These are phyloP conservation scores for Idaea aversata DNA, from an alignment of 2,888 invertebrate species.

Conservation along the genomic window DNA sequence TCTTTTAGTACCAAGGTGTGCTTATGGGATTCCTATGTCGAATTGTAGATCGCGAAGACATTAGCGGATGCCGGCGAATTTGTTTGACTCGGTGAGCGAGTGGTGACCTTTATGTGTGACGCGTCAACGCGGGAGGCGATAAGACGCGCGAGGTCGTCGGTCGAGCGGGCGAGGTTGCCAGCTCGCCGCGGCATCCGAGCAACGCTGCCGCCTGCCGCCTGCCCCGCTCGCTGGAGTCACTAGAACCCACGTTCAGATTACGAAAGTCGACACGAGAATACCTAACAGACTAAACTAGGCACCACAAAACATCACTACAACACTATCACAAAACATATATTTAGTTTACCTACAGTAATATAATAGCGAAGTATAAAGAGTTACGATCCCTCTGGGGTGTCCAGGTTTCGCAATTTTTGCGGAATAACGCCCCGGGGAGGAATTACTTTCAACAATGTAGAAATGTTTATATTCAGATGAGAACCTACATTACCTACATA, in stretches of 20 bases:
- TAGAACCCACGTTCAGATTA: conserved; percentile 58
- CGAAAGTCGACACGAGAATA: conserved; percentile 58
- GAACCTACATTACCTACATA: not conserved
- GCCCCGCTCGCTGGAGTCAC: too few species aligned
- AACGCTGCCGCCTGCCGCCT: conserved; percentile 17
- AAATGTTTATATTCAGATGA: too few species aligned
- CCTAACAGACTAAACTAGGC: conserved; percentile 51
- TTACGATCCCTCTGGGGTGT: conserved; percentile 1
- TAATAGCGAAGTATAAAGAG: not conserved
- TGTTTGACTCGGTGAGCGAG: conserved; percentile 35
- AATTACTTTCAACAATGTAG: conserved; percentile 26
- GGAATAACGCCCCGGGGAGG: conserved; percentile 40
- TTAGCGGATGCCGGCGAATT: conserved; percentile 54
- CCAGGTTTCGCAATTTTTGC: conserved; percentile 33
- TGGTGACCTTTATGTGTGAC: conserved; percentile 74
- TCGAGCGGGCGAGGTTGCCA: conserved; percentile 72
- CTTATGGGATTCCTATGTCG: conserved; percentile 62
- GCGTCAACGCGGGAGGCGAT: conserved; percentile 70
- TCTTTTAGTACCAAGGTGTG: conserved; percentile 54
- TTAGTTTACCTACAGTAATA: not conserved
- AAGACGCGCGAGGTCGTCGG: conserved; percentile 75
- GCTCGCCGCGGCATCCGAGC: conserved; percentile 55
- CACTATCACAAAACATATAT: not conserved
- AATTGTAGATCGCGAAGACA: conserved; percentile 69
- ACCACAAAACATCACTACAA: conserved; percentile 17